A percentile compares a stretch with the other conserved stretches of the same genome.
These are phyloP conservation scores for Idaea biselata DNA, from an alignment of 2,888 invertebrate genomes.

Conservation along the genomic window DNA sequence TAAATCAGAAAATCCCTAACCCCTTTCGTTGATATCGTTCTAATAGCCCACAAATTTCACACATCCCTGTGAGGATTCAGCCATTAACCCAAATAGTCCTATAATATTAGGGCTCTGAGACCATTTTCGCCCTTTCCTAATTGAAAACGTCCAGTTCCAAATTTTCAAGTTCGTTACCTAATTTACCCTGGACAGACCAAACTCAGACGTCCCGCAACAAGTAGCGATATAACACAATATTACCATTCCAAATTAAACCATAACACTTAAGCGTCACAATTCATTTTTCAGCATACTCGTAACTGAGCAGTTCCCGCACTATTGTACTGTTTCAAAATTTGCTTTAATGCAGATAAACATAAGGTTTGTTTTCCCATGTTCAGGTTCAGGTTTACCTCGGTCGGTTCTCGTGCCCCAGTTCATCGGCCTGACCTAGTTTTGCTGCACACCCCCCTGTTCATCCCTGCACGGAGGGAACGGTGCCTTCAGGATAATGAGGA, in stretches of 20 bases:
- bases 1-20: neutral
- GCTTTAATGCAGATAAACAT: neutral
- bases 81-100: neutral
- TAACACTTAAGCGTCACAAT: conserved; percentile 1
- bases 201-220: conserved; percentile 2
- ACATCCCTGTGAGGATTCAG: neutral
- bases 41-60: neutral
- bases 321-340: neutral
- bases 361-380: conserved; percentile 20
- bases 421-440: conserved; percentile 53
- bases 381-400: conserved; percentile 30
- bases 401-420: conserved; percentile 45
- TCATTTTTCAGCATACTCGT: neutral
- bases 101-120: neutral
- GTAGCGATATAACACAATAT: neutral
- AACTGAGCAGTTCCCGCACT: neutral
- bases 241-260: conserved; percentile 2
- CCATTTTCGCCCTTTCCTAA: neutral
- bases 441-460: conserved; percentile 20
- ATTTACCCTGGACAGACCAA: neutral
- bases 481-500: conserved; percentile 29
- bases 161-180: neutral
- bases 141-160: neutral
- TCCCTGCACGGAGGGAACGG: conserved; percentile 17
- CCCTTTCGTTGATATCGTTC: neutral